These are phyloP conservation scores for Trichonephila inaurata DNA, from an alignment of 1,140 invertebrate species.

Conservation along the genomic window DNA sequence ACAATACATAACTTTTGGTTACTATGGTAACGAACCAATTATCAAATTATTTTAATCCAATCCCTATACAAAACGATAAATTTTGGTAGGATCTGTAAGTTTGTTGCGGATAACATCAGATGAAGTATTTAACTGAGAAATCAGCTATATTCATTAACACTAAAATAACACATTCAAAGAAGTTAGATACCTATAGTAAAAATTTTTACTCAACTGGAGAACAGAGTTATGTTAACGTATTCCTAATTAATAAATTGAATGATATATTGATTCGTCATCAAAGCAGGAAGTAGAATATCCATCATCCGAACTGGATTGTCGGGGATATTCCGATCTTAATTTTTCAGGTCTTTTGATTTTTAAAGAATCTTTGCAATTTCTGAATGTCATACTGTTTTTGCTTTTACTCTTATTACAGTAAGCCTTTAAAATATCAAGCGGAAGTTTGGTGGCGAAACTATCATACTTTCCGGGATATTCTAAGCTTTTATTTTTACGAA, in stretches of 20 bases:
- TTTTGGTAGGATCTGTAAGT: no score
- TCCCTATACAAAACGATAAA: no score
- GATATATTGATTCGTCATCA: constrained; percentile 72
- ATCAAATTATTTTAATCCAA: no score
- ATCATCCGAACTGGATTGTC: constrained; percentile 52
- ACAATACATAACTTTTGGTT: no score
- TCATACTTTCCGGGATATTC: constrained; percentile 21
- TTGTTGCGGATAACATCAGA: no score
- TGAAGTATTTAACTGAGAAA: no score
- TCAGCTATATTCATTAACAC: no score
- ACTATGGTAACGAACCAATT: no score
- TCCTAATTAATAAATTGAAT: constrained; percentile 57
- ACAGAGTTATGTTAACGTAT: not conserved
- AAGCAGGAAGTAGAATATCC: constrained; percentile 65
- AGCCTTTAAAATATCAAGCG: constrained; percentile 32
- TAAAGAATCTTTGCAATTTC: constrained; percentile 44
- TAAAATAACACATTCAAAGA: no score
- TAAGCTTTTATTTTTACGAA: constrained; percentile 53
- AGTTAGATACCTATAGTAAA: no score
- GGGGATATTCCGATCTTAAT: constrained; percentile 2
- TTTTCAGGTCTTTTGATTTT: constrained; percentile 16
- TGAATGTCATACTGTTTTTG: constrained; percentile 1
- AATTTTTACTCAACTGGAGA: no score
- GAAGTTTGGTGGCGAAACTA: not conserved
- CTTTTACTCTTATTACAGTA: constrained; percentile 56